Evolutionary conservation across 1,140 invertebrate species (phyloP), one percentile per base, ranked within the genome.

Genomic region (Odontomachus brunneus): DNA sequence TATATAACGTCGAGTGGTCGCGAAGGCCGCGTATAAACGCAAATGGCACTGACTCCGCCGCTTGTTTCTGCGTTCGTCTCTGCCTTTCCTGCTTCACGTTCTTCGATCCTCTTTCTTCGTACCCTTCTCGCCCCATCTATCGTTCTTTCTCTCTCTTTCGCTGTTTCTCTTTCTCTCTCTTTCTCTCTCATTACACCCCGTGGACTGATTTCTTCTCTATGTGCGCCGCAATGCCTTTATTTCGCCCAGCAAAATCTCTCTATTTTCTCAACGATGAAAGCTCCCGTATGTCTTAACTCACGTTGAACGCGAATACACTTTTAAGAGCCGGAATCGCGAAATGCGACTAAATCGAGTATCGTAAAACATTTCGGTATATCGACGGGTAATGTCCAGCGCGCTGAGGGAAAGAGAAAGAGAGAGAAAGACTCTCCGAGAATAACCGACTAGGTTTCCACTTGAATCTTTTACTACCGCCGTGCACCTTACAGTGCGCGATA

Each of bases 1-100:
- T 53, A 57, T 69, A 57, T 74, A 65, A 75, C 76, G 81, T 82
- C 85, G 80, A 88, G 84, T 86, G 69, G 82, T 55, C 83, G 80
- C 55, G 67, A 83, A 74, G 63, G 85, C 51, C 44, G 26, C 65
- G 53, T 82, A 80, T 65, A 78, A 83, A 80, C 51, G 44, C 59
- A 29, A 78, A 66, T 38, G 19, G 66, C 17, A 33, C 22, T 51
- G 53, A 66, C 57, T 65, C 44, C 12, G 19, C 17, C 17, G 44
- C 24, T 19, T 19, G 26, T 55, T 71, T 24, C 24, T 44, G 17
- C 62, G 12, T 22, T 33, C 19, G 4, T n/a, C 59, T 1, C 19
- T 15, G 15, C 3, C 17, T 49, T 48, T 17, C 29, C 59, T 60
- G 22, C 17, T 44, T 29, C 26, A 38, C 57, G 49, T 78, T 67